Percentiles rank a stretch among this genome's conserved stretches.
Conservation (phyloP, 2,113 vertebrate genomes). For the Brevimyrus niger region DNA sequence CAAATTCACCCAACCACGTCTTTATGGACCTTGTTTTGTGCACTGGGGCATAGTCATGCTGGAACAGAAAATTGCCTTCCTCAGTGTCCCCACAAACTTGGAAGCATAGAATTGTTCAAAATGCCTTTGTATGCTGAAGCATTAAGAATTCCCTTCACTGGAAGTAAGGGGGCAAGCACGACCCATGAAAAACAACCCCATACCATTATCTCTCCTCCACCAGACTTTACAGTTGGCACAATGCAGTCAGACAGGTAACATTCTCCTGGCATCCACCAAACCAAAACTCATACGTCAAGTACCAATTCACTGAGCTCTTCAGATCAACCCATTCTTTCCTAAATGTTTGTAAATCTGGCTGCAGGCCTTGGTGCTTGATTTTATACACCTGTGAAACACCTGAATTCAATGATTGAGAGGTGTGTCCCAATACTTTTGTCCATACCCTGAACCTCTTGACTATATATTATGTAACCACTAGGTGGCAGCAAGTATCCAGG, state of each 20-base stretch:
- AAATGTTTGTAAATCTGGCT: not conserved
- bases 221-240: too few species aligned
- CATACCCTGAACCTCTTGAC: not conserved
- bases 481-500: slow-evolving; percentile 33
- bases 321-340: not conserved
- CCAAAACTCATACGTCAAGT: not conserved
- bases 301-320: not conserved
- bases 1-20: too few species aligned
- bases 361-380: not conserved
- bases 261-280: too few species aligned
- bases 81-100: too few species aligned
- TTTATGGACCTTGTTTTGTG: too few species aligned
- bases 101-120: too few species aligned
- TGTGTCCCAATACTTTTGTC: not conserved
- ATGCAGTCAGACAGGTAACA: too few species aligned
- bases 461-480: slow-evolving; percentile 11
- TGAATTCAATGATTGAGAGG: not conserved
- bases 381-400: not conserved
- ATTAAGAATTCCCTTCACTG: not conserved
- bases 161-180: not conserved
- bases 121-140: too few species aligned
- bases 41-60: too few species aligned
- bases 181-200: not conserved
- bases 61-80: too few species aligned
- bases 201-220: not conserved